Base-by-base conservation (phyloP, 2,888 invertebrate species). In the Phyto melanocephala region DNA sequence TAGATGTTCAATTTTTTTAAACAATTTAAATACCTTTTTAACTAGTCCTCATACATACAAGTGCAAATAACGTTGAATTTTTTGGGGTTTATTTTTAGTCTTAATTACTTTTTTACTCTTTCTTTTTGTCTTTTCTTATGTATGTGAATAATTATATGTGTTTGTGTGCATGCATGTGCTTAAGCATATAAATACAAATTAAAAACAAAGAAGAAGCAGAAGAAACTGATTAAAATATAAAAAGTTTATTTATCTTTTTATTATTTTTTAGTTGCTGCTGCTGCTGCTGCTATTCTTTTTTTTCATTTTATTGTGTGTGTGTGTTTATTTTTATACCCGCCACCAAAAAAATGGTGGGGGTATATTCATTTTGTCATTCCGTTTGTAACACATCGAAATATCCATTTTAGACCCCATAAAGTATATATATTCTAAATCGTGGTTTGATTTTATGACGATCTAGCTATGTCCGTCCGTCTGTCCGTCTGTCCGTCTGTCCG, bases 141-240 rank as follows among this genome's bases (percentile, higher is more conserved):
- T 28, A 10, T 22, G 35, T 65, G 37, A 24, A 15, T n/a, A 2
- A 0, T 3, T 45, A 45, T 71, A 47, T 15, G 20, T 50, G 8
- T 37, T 20, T 28, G 4, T 10, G 4, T 42, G 40, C 35, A 22
- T 54, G 40, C 42, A 2, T 65, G 11, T 20, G 17, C n/a, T n/a
- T n/a, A 28, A 33, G 24, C 24, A 11, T 58, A 22, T 10, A 15
- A 22, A 33, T 47, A 56, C 28, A 74, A 68, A 42, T 42, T 74
- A 13, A 74, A 68, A 15, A 47, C 33, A 58, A 47, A 47, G n/a
- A 67, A 15, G 17, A 54, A 40, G 47, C 35, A 70, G 63, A 67
- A 81, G 65, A 62, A 76, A 71, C 76, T 81, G 76, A 77, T 77
- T 76, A 81, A 77, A 81, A 72, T 54, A 67, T 67, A 76, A 71